These are phyloP conservation scores for Osmoderma eremita DNA, from an alignment of 2,888 invertebrate species.

Conservation along the genomic window DNA sequence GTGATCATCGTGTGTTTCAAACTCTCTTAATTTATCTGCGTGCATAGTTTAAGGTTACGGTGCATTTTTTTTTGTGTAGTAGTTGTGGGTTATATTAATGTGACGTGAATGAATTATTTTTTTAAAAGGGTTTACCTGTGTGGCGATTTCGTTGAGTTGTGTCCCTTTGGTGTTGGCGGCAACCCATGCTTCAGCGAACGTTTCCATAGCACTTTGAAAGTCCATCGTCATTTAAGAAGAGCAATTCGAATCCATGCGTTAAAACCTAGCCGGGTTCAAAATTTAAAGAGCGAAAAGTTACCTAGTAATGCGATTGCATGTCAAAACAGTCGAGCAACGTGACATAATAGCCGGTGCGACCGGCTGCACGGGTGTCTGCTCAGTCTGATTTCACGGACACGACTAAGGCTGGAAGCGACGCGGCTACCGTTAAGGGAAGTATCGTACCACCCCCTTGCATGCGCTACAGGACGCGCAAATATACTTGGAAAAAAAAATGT, in stretches of 20 bases:
- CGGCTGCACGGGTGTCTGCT: constrained; percentile 46
- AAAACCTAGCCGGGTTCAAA: background rate
- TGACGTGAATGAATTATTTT: no score
- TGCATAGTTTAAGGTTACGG: no score
- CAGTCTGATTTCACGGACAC: constrained; percentile 38
- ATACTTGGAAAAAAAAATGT: constrained; percentile 58
- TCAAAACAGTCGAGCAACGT: constrained; percentile 57
- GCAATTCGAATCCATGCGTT: background rate
- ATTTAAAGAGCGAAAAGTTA: constrained; percentile 1
- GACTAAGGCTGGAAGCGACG: constrained; percentile 37
- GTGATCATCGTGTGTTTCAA: no score
- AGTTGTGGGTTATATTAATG: no score
- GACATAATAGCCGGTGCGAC: constrained; percentile 49
- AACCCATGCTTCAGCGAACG: constrained; percentile 97
- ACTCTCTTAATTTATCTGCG: no score
- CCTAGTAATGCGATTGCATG: constrained; percentile 40
- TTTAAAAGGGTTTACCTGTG: constrained; percentile 72
- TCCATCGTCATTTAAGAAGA: constrained; percentile 73
- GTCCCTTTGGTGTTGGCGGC: constrained; percentile 85
- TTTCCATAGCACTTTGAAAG: constrained; percentile 99
- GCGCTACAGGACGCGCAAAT: constrained; percentile 57
- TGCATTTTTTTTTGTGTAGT: no score
- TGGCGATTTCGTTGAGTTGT: constrained; percentile 68
- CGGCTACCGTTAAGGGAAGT: constrained; percentile 47
- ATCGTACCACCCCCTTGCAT: constrained; percentile 61